phyloP scores from a whole-genome alignment of 2,113 vertebrate species.

The Clarias gariepinus region DNA sequence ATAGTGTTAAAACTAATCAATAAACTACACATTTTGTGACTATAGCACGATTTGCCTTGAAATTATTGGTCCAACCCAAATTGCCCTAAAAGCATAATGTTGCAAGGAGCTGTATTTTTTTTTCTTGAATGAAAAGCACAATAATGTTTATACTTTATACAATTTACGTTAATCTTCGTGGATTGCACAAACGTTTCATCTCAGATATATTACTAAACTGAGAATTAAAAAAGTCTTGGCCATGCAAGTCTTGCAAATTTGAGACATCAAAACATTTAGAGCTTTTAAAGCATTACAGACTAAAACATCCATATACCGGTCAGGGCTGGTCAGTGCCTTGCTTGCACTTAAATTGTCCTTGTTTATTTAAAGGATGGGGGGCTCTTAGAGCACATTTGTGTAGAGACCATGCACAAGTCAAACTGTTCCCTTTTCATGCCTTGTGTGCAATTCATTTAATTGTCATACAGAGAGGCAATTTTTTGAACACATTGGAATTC shows the following conservation, averaged over 20 bases:
- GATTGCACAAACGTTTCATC: no score
- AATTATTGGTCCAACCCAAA: no score
- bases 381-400: slow-evolving; percentile 46
- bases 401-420: slow-evolving; percentile 51
- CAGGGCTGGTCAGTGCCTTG: slow-evolving; percentile 43
- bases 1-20: no score
- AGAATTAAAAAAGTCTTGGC: no score
- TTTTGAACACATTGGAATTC: slow-evolving; percentile 34
- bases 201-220: no score
- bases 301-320: slow-evolving; percentile 38
- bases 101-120: no score
- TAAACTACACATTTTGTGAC: no score
- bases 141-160: no score
- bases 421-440: slow-evolving; percentile 30
- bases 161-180: no score
- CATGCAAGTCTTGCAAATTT: slow-evolving; percentile 44
- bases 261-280: slow-evolving; percentile 42
- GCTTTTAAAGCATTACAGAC: slow-evolving; percentile 49
- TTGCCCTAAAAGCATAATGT: no score
- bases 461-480: slow-evolving; percentile 42
- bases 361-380: slow-evolving; percentile 50
- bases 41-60: no score
- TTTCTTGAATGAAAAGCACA: no score
- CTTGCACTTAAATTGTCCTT: slow-evolving; percentile 46
- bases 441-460: slow-evolving; percentile 21